Base-by-base conservation (phyloP, 1,140 invertebrate species). In the Apis florea region DNA sequence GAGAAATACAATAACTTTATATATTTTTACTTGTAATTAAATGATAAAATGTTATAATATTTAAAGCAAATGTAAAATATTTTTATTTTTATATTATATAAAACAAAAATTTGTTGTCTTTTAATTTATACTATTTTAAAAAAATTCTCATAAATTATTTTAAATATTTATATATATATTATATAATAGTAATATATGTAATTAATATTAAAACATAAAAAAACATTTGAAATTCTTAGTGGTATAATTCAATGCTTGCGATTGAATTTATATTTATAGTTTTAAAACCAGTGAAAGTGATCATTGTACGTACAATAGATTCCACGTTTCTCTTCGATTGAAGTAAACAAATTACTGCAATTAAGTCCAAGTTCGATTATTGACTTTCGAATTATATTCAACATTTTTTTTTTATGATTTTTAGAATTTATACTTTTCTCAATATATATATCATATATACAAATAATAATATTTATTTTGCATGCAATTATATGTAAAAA, bases 351-450 rank as follows among this genome's bases (percentile, higher is more conserved):
- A 61, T 56, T 13, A 19, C 12, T 26, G 40, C 56, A 49, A 73
- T 73, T 21, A 26, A 73, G 56, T 24, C 82, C 64, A 66, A 82
- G 56, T 63, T 40, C 61, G 31, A 54, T 26, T 26, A 13, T 40
- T n/a, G 1, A 24, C 6, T 58, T 10, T 26, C 11, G 51, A 49
- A 49, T 21, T 21, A 51, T 68, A 10, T 63, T 61, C 24, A 1
- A 26, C 59, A 24, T 17, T 9, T 61, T 17, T 61, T 17, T 10
- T 63, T 26, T 2, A 3, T 15, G 15, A 17, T 8, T n/a, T 26
- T 9, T 1, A 5, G 0, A 4, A 4, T 9, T 63, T 19, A 0
- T 13, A 26, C 4, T 31, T 31, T 31, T 31, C 2, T 31, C 2
- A 31, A 31, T 31, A 31, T 31, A 31, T 31, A 31, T 31, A 31